A percentile compares a stretch with the other conserved stretches of the same genome.
Conservation (phyloP, 1,140 invertebrate genomes). For the Drosophila kanapiae region DNA sequence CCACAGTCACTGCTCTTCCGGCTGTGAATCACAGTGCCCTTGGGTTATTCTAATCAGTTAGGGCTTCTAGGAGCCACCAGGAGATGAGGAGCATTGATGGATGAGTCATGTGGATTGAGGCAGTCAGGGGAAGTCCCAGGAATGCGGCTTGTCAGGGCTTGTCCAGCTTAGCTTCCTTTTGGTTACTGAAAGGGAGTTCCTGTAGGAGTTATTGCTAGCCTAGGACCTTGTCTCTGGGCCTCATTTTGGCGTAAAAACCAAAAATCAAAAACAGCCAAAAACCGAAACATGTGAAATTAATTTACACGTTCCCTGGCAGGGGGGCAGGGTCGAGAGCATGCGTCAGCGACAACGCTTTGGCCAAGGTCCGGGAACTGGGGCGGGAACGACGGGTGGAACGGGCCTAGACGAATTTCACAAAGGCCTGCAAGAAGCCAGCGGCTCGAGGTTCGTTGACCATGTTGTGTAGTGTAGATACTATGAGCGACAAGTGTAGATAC, state of each 20-base stretch:
- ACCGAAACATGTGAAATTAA: constrained; percentile 76
- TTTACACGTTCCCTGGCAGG: constrained; percentile 65
- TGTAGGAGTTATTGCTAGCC: not conserved
- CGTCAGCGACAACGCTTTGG: constrained; percentile 59
- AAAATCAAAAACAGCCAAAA: constrained; percentile 14
- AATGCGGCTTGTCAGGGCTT: too few species aligned
- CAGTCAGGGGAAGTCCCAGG: too few species aligned
- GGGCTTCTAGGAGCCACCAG: not conserved
- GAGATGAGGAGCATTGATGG: not conserved
- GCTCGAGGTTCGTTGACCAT: constrained; percentile 69
- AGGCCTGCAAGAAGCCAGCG: constrained; percentile 52
- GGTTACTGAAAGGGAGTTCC: not conserved
- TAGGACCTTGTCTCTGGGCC: too few species aligned
- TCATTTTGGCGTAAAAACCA: too few species aligned
- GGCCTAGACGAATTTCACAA: constrained; percentile 63
- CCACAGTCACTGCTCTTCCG: not conserved
- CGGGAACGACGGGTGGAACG: too few species aligned
- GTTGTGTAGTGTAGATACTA: constrained; percentile 46
- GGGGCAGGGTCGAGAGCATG: constrained; percentile 23
- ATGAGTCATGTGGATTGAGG: not conserved
- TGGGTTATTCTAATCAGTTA: not conserved
- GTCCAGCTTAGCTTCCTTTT: too few species aligned
- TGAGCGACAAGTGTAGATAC: constrained; percentile 34
- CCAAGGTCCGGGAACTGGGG: constrained; percentile 37
- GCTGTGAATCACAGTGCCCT: constrained; percentile 1